A percentile compares a stretch with the other conserved stretches of the same genome.
phyloP scores from a whole-genome alignment of 2,797 vertebrate genomes.

The Buphagus erythrorhynchus region DNA sequence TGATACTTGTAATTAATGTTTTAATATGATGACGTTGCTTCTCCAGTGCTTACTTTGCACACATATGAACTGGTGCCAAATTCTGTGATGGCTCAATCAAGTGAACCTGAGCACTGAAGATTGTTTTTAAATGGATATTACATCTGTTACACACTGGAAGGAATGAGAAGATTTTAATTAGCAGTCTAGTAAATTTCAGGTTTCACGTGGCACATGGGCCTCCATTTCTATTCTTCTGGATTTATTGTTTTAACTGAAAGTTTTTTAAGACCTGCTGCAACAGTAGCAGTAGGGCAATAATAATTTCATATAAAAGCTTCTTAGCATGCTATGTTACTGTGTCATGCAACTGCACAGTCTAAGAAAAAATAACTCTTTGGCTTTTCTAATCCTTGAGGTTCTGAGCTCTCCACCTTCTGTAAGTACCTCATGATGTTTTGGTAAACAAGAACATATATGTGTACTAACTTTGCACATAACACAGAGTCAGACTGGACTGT shows the following conservation, averaged over 20 bases:
- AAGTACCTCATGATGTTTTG: background rate
- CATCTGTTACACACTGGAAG: background rate
- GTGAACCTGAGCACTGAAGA: background rate
- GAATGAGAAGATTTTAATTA: background rate
- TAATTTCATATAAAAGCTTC: background rate
- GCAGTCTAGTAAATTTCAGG: background rate
- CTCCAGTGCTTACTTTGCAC: background rate
- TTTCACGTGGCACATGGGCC: background rate
- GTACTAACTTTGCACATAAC: background rate
- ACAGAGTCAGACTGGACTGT: background rate
- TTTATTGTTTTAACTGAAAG: background rate
- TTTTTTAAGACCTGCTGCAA: background rate
- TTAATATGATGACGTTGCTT: background rate
- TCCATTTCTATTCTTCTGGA: background rate
- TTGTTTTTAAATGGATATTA: background rate
- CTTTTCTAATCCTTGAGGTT: background rate
- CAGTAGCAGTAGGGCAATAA: background rate
- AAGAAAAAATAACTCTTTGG: background rate
- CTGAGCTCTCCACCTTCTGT: background rate
- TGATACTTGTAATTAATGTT: background rate
- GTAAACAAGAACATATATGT: background rate
- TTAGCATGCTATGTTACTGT: background rate
- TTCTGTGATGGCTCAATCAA: background rate
- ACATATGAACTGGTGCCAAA: background rate
- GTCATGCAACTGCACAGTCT: background rate